Evolutionary conservation across 2,888 invertebrate genomes (phyloP).

Genomic region (Pristionchus maxplancki): DNA sequence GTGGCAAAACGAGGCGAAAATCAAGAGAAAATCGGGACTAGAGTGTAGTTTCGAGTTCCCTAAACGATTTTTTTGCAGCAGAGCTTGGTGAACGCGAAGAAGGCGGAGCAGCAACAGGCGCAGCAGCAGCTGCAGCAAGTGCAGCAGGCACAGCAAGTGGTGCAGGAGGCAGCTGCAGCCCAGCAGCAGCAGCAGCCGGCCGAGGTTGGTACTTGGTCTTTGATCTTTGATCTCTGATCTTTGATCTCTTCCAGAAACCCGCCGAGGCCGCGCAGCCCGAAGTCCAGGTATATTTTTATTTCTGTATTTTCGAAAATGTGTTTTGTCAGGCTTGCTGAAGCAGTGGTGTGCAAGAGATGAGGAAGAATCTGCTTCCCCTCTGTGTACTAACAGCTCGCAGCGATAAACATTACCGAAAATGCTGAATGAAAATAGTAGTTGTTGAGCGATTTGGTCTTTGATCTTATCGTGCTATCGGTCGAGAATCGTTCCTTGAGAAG

Average conservation of each 20-base stretch:
- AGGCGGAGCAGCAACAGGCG: neutral
- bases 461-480: neutral
- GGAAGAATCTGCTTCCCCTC: neutral
- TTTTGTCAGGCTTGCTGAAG: neutral
- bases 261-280: neutral
- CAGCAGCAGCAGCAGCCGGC: neutral
- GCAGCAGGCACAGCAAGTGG: neutral
- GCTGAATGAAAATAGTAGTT: no score
- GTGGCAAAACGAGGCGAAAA: neutral
- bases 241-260: constrained; percentile 16
- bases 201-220: neutral
- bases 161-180: neutral
- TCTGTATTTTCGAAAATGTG: neutral
- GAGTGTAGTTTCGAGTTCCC: no score
- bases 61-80: neutral
- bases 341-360: neutral
- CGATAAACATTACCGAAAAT: constrained; percentile 28
- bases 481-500: no score
- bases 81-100: neutral
- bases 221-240: no score
- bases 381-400: neutral
- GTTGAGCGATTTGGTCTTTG: neutral
- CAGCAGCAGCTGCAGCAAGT: neutral
- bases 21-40: no score
- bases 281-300: neutral